These are phyloP conservation scores for Ornithoptera priamus DNA, from an alignment of 2,888 invertebrate genomes.

Conservation along the genomic window DNA sequence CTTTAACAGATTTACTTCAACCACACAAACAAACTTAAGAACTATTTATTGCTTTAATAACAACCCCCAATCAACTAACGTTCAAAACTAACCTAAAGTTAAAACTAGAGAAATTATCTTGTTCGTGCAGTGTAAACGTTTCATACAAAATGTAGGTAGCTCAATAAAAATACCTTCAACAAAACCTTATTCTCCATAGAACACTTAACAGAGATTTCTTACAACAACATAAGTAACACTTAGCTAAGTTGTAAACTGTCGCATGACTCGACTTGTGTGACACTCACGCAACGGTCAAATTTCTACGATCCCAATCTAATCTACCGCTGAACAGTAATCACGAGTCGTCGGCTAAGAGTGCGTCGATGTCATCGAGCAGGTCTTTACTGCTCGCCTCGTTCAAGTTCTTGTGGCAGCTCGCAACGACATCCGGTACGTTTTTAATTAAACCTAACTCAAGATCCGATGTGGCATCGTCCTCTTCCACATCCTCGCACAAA, in stretches of 20 bases:
- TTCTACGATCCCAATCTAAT: slow-evolving; percentile 8
- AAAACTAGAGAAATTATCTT: not conserved
- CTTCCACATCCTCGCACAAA: slow-evolving; percentile 62
- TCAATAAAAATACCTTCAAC: slow-evolving; percentile 5
- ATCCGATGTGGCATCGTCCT: slow-evolving; percentile 52
- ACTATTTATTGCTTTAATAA: not conserved
- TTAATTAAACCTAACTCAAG: slow-evolving; percentile 56
- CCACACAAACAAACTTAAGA: not conserved
- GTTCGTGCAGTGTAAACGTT: slow-evolving; percentile 7
- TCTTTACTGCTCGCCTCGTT: slow-evolving; percentile 45
- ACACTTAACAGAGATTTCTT: slow-evolving; percentile 16
- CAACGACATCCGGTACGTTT: slow-evolving; percentile 71
- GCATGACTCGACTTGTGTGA: not conserved
- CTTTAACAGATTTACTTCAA: not conserved
- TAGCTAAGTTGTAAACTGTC: not conserved
- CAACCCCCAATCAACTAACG: not conserved
- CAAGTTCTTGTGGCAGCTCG: slow-evolving; percentile 59
- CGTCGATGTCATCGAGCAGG: slow-evolving; percentile 56
- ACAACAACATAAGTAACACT: slow-evolving; percentile 3
- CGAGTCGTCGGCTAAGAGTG: slow-evolving; percentile 58
- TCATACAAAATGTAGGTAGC: slow-evolving; percentile 21
- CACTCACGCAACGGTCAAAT: slow-evolving; percentile 3
- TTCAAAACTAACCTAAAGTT: not conserved
- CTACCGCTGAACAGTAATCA: slow-evolving; percentile 43
- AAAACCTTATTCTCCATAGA: slow-evolving; percentile 1